A percentile compares a stretch with the other conserved stretches of the same genome.
Conservation (phyloP, 1,140 invertebrate genomes). For the Orius insidiosus region DNA sequence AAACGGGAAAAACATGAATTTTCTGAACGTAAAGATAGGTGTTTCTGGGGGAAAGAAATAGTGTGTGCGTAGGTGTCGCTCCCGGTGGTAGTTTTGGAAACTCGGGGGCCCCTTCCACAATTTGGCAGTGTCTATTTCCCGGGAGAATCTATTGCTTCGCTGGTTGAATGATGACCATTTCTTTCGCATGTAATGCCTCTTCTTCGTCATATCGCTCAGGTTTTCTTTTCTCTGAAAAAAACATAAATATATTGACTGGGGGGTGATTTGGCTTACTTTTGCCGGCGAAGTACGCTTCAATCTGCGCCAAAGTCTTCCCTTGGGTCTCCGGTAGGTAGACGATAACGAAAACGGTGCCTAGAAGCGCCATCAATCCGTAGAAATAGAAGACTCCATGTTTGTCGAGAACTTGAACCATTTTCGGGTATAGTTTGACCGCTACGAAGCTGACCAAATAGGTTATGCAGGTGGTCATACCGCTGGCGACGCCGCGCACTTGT, state of each 20-base stretch:
- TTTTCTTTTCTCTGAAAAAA: neutral
- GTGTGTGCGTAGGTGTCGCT: no score
- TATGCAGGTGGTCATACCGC: conserved; percentile 42
- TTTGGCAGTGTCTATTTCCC: no score
- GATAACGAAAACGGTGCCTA: conserved; percentile 48
- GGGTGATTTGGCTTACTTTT: conserved; percentile 12
- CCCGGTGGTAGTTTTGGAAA: no score
- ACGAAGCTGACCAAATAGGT: conserved; percentile 55
- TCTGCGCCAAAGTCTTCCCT: conserved; percentile 53
- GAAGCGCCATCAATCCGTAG: conserved; percentile 43
- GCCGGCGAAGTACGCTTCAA: conserved; percentile 25
- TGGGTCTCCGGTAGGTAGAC: conserved; percentile 64
- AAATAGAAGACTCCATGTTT: conserved; percentile 44
- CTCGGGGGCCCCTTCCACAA: no score
- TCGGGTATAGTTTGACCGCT: conserved; percentile 45
- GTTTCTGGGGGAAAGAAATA: no score
- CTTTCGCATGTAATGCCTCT: neutral
- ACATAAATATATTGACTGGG: neutral
- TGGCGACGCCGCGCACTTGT: conserved; percentile 43
- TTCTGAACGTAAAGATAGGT: no score
- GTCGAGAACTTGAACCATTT: conserved; percentile 29
- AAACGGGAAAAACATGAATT: no score
- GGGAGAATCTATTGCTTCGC: no score
- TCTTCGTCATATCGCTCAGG: neutral
- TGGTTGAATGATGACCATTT: neutral